These are phyloP conservation scores for Calliopum simillimum DNA, from an alignment of 2,888 invertebrate genomes.

Conservation along the genomic window DNA sequence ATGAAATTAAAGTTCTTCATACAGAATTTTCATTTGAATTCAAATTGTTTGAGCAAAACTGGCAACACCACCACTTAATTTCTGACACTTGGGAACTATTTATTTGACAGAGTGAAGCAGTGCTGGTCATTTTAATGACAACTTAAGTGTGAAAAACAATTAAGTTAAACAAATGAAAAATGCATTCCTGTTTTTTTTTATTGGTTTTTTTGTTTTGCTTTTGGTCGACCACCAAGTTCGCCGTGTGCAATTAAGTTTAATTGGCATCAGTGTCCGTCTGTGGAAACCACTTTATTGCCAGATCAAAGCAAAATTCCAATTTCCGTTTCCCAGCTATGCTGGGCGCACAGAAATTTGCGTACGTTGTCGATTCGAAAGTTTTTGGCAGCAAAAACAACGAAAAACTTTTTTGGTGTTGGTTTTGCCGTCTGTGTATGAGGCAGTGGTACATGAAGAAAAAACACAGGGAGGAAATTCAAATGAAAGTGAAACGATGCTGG, in stretches of 20 bases:
- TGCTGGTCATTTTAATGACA: constrained; percentile 18
- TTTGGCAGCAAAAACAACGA: no score
- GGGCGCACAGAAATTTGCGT: constrained; percentile 10
- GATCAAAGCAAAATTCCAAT: constrained; percentile 21
- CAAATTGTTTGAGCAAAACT: not conserved
- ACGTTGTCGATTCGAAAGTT: no score
- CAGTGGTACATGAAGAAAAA: no score
- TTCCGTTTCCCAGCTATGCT: constrained; percentile 31
- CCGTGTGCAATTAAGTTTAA: no score
- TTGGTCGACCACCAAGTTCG: no score
- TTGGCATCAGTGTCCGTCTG: no score
- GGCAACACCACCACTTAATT: not conserved
- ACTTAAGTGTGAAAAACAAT: constrained; percentile 28
- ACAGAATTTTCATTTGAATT: not conserved
- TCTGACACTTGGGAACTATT: constrained; percentile 1
- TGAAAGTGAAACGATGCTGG: no score
- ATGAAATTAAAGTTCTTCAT: not conserved
- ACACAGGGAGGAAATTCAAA: no score
- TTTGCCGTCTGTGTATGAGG: no score
- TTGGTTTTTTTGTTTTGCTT: no score
- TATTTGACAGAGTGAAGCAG: not conserved
- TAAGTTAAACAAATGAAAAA: constrained; percentile 4
- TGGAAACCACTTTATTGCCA: constrained; percentile 1
- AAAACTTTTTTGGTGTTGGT: no score
- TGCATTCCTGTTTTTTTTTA: no score